Conservation (phyloP, 2,888 invertebrate species). For the Cephus runcator region DNA sequence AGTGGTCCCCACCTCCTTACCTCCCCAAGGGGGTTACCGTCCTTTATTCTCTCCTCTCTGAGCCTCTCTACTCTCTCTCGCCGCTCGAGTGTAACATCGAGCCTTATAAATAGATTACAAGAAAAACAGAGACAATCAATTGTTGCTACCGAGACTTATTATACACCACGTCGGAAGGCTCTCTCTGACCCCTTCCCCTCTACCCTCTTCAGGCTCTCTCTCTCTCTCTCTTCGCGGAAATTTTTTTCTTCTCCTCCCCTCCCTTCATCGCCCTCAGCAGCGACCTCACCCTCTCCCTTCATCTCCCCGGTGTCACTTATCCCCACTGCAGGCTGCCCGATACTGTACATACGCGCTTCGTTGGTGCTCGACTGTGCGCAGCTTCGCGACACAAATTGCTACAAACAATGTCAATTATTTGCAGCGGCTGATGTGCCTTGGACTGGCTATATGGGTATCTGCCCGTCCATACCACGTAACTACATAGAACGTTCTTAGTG, state of each 20-base stretch:
- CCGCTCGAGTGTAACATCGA: conserved; percentile 12
- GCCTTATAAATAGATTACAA: conserved; percentile 26
- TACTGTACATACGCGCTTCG: conserved; percentile 1
- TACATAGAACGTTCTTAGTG: not conserved
- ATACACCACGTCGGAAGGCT: conserved; percentile 12
- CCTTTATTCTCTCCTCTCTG: conserved; percentile 12
- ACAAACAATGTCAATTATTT: conserved; percentile 40
- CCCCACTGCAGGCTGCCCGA: not conserved
- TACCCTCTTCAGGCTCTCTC: conserved; percentile 19
- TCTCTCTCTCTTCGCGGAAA: conserved; percentile 34
- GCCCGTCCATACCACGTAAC: not conserved
- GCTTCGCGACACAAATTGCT: conserved; percentile 41
- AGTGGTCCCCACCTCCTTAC: conserved; percentile 43
- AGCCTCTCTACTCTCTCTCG: conserved; percentile 20
- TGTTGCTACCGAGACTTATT: conserved; percentile 25
- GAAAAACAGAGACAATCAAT: conserved; percentile 28
- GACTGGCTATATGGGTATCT: not conserved
- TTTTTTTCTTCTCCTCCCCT: conserved; percentile 34
- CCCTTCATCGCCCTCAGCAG: conserved; percentile 21
- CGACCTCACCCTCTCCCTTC: conserved; percentile 25
- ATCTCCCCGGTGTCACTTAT: conserved; percentile 18
- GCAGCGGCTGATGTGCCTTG: conserved; percentile 5
- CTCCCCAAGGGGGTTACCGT: not conserved
- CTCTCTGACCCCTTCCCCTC: conserved; percentile 18
- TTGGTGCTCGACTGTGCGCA: conserved; percentile 16